Percentiles rank a stretch among this genome's conserved stretches.
These are phyloP conservation scores for Drymonia ruficornis DNA, from an alignment of 2,888 invertebrate species.

Conservation along the genomic window DNA sequence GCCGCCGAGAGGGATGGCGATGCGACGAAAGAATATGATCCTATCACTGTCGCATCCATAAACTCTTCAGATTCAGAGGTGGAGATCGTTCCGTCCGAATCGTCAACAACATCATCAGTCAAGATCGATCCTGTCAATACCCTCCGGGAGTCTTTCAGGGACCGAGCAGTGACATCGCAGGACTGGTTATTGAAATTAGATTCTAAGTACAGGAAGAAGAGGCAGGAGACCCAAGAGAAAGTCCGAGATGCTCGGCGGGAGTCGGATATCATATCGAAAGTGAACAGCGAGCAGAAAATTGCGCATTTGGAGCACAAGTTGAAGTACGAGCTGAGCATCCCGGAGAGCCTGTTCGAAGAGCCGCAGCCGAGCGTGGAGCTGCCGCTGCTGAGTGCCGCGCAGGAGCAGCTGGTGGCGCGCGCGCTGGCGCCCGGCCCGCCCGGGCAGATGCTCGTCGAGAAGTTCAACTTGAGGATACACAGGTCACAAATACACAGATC, in stretches of 20 bases:
- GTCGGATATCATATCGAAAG: constrained; percentile 75
- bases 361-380: constrained; percentile 72
- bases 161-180: constrained; percentile 73
- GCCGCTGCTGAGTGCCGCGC: constrained; percentile 88
- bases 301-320: constrained; percentile 72
- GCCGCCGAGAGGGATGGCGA: constrained; percentile 57
- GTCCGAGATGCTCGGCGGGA: constrained; percentile 76
- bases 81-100: constrained; percentile 71
- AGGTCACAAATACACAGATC: constrained; percentile 56
- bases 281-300: constrained; percentile 75
- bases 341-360: constrained; percentile 76
- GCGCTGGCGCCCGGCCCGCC: constrained; percentile 85
- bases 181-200: constrained; percentile 84
- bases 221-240: constrained; percentile 67
- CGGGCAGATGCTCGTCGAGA: constrained; percentile 87
- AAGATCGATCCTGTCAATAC: constrained; percentile 81
- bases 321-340: constrained; percentile 79
- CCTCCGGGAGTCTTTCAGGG: constrained; percentile 82
- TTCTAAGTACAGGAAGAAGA: constrained; percentile 73
- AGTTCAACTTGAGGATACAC: constrained; percentile 79
- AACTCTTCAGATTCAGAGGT: constrained; percentile 78
- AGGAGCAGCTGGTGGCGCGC: constrained; percentile 83
- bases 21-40: constrained; percentile 66
- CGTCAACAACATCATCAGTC: constrained; percentile 69
- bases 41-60: constrained; percentile 73